Base-by-base conservation (phyloP, 2,113 vertebrate species). In the Cynoglossus semilaevis region DNA sequence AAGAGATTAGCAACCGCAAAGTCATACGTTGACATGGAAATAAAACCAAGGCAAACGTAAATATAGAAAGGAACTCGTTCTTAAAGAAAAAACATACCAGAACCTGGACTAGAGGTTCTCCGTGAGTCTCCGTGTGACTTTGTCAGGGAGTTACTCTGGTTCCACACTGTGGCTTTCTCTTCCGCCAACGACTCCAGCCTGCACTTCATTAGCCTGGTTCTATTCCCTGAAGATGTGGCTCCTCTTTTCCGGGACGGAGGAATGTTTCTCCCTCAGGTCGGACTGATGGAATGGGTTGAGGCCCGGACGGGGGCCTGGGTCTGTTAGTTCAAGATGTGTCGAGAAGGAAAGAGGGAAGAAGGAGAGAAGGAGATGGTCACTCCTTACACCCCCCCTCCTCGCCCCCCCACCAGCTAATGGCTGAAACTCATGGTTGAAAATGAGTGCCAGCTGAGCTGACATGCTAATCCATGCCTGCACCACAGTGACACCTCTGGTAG, bases 161-260 rank as follows among this genome's bases (percentile, higher is more conserved):
- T 75, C 63, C 65, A 69, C 66, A 14, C 64, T 71, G 61, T 17
- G 18, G 63, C 63, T 42, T 57, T 50, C 70, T 59, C 55, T 67
- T 67, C 54, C 57, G 63, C 38, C 42, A 9, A 29, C 29, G 45
- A 55, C 71, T 38, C 22, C 74, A 37, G 83, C 63, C 90, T 91
- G 88, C 79, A 83, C 81, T 84, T 89, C 86, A 90, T 90, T 92
- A 90, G 76, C 77, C 71, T 57, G 69, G 67, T 63, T 77, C 79
- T 79, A 76, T 88, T 89, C 90, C 81, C 80, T 70, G 78, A 73
- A 76, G 85, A 82, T 85, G 79, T 84, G 86, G 88, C 83, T 87
- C 85, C 77, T 84, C 87, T 88, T 84, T 89, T 87, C 83, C 82
- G 71, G 73, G 80, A 88, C 63, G 74, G 74, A 81, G 80, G 87